A percentile compares a stretch with the other conserved stretches of the same genome.
These are phyloP conservation scores for Columba guinea DNA, from an alignment of 2,797 vertebrate species.

Conservation along the genomic window DNA sequence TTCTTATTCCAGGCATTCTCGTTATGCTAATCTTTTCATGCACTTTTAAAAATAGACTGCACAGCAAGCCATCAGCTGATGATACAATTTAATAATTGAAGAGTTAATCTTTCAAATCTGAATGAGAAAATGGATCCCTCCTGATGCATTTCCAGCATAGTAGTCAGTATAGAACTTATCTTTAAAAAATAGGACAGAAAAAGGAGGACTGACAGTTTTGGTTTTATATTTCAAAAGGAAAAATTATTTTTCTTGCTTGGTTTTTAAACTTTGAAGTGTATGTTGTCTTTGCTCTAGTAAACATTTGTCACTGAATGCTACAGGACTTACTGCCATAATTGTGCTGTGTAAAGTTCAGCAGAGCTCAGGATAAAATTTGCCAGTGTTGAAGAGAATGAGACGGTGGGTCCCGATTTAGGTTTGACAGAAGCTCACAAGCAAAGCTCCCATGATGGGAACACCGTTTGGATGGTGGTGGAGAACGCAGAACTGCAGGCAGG, in stretches of 20 bases:
- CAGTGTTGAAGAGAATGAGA: neutral
- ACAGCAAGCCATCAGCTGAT: neutral
- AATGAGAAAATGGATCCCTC: neutral
- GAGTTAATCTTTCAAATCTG: neutral
- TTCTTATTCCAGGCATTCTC: neutral
- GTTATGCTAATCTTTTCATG: neutral
- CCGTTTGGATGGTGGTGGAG: neutral
- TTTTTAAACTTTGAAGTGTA: neutral
- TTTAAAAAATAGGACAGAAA: neutral
- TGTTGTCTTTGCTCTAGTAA: neutral
- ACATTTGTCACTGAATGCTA: neutral
- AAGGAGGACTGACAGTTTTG: neutral
- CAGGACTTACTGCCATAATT: neutral
- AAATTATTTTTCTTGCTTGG: neutral
- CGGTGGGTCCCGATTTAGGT: neutral
- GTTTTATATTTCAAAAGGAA: neutral
- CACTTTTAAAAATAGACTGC: neutral
- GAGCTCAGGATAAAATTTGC: neutral
- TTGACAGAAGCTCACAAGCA: neutral
- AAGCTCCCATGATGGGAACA: neutral
- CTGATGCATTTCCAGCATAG: neutral
- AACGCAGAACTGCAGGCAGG: neutral
- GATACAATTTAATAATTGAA: neutral
- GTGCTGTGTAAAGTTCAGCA: neutral
- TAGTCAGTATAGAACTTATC: neutral